Evolutionary conservation across 2,113 vertebrate species (phyloP), one percentile per base, ranked within the genome.

Genomic region (Eulacestoma nigropectus): DNA sequence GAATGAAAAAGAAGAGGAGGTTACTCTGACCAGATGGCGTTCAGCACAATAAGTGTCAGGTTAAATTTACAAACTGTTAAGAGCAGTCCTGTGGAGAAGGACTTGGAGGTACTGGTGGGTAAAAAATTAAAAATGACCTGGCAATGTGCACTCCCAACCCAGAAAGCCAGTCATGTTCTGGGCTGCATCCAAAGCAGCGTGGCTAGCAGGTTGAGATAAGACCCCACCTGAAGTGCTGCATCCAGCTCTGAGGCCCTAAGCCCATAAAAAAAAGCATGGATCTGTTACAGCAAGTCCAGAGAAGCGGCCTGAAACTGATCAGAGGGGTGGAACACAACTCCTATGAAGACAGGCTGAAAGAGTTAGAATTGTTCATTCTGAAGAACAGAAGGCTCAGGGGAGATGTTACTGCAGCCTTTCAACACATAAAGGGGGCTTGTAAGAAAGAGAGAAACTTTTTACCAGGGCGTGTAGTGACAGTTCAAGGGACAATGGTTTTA

Each of bases 101-200:
- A 47, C 42, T 62, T 84, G 5, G 7, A 9, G 20, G 9, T 69
- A 21, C 13, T 60, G 59, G 21, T 59, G 26, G 20, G 27, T 64
- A 33, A 69, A 69, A 82, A 49, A 33, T 4, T 53, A 9, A 19
- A 50, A 39, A 32, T 37, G 1, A 37, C 18, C 16, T 5, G 0
- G 9, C n/a, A 63, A 5, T 60, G 26, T 79, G 23, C 1, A 1
- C 44, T 64, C 1, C 6, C 19, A 55, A 3, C 23, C 11, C n/a
- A 73, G 59, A 53, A 91, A 22, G 25, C 10, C 18, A 68, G 0
- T 35, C 0, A 0, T 55, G 7, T 33, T 33, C 47, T 62, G 46
- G 33, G 18, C 41, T 81, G 47, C 69, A 67, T 56, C 39, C 55
- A 50, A 50, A 89, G 46, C 14, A 72, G 16, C 0, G 0, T 33